These are phyloP conservation scores for Clunio marinus DNA, from an alignment of 2,888 invertebrate genomes.

Conservation along the genomic window DNA sequence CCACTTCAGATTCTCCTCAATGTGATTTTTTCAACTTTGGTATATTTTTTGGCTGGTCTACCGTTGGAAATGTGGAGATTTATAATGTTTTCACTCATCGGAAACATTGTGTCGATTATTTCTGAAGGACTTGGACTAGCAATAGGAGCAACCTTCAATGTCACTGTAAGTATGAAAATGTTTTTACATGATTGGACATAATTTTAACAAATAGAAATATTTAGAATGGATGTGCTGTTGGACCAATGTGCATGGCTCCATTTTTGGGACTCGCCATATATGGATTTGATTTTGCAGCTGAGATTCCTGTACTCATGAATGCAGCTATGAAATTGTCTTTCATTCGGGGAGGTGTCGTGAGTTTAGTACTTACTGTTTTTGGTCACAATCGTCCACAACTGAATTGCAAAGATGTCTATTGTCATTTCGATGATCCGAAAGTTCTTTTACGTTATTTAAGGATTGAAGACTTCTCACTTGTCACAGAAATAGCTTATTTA, in stretches of 20 bases:
- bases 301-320: conserved; percentile 59
- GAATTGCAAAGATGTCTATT: conserved; percentile 59
- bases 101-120: conserved; percentile 65
- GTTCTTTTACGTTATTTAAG: conserved; percentile 60
- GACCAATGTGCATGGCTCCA: conserved; percentile 62
- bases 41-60: conserved; percentile 65
- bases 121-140: conserved; percentile 75
- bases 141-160: conserved; percentile 66
- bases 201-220: background rate
- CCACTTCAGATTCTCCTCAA: conserved; percentile 59
- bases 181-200: background rate
- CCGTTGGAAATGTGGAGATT: conserved; percentile 64
- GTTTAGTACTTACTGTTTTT: conserved; percentile 60
- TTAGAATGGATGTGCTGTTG: conserved; percentile 65
- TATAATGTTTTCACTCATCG: conserved; percentile 61
- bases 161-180: conserved; percentile 61
- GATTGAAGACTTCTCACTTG: conserved; percentile 56
- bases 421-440: conserved; percentile 63
- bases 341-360: conserved; percentile 62
- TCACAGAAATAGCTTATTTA: conserved; percentile 56
- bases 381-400: conserved; percentile 58
- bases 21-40: conserved; percentile 57
- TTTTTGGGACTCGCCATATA: conserved; percentile 65
- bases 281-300: conserved; percentile 65
- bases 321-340: conserved; percentile 63